Percentiles rank a stretch among this genome's conserved stretches.
phyloP scores from a whole-genome alignment of 2,113 vertebrate species.

The Pitta sordida region DNA sequence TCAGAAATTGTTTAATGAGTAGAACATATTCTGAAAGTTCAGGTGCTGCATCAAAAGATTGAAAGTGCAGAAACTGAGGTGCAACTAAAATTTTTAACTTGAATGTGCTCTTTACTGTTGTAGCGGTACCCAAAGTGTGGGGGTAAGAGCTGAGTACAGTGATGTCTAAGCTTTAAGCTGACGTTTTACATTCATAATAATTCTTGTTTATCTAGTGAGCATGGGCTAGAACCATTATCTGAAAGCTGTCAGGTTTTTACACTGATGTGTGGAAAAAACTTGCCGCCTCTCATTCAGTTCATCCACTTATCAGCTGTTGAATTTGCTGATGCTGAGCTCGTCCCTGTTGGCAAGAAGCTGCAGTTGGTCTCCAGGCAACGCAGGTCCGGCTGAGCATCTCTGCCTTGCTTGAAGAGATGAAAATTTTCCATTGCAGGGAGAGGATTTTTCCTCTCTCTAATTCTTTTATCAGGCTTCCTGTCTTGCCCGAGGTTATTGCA shows the following conservation, averaged over 20 bases:
- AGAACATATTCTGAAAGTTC: not conserved
- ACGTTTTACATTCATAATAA: not conserved
- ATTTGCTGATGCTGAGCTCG: constrained; percentile 37
- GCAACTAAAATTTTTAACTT: not conserved
- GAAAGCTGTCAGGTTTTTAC: not conserved
- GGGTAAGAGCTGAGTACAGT: not conserved
- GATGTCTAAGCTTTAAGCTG: not conserved
- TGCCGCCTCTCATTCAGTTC: not conserved
- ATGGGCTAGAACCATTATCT: not conserved
- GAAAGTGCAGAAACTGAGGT: not conserved
- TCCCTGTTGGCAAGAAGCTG: constrained; percentile 51
- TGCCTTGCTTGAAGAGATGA: constrained; percentile 65
- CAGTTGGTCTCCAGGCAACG: constrained; percentile 67
- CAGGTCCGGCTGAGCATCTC: constrained; percentile 49
- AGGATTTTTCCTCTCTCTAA: constrained; percentile 43
- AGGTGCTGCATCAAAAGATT: not conserved
- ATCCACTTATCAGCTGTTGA: constrained; percentile 14
- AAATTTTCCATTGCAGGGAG: constrained; percentile 74
- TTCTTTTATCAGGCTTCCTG: constrained; percentile 8
- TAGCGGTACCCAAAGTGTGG: not conserved
- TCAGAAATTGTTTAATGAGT: not conserved
- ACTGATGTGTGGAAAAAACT: not conserved
- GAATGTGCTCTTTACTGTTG: not conserved
- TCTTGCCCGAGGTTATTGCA: not conserved
- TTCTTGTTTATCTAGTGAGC: not conserved